These are phyloP conservation scores for Scaptomyza caliginosa DNA, from an alignment of 2,888 invertebrate genomes.

Conservation along the genomic window DNA sequence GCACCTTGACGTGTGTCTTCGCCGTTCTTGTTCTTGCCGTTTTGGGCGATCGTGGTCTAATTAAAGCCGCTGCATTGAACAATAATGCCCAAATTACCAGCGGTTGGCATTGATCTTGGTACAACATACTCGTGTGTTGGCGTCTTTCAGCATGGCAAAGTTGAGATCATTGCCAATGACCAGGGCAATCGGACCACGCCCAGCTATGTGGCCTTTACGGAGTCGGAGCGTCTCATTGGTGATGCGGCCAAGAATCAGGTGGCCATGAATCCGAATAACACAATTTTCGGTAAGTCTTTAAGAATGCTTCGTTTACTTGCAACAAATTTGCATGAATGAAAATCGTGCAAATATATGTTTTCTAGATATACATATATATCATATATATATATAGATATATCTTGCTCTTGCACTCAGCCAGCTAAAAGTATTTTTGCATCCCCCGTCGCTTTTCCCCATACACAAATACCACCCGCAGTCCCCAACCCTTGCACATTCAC, in stretches of 20 bases:
- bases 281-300: conserved; percentile 94
- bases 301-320: not conserved
- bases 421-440: conserved; percentile 49
- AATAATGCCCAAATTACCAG: conserved; percentile 84
- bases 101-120: conserved; percentile 90
- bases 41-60: conserved; percentile 66
- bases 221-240: conserved; percentile 93
- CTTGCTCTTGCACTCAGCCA: conserved; percentile 23
- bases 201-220: conserved; percentile 92
- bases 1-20: conserved; percentile 56
- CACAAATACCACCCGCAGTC: too few relatives aligned
- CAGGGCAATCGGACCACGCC: conserved; percentile 93
- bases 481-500: conserved; percentile 49
- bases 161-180: conserved; percentile 93
- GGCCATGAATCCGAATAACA: conserved; percentile 95
- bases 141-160: conserved; percentile 94
- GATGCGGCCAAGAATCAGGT: conserved; percentile 94
- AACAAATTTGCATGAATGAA: conserved; percentile 58
- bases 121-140: conserved; percentile 97
- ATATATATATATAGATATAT: not conserved
- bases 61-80: conserved; percentile 65
- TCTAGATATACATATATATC: conserved; percentile 10
- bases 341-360: conserved; percentile 8
- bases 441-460: too few relatives aligned
- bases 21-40: conserved; percentile 3